Conservation (phyloP, 2,888 invertebrate species). For the Drosophila rellima region DNA sequence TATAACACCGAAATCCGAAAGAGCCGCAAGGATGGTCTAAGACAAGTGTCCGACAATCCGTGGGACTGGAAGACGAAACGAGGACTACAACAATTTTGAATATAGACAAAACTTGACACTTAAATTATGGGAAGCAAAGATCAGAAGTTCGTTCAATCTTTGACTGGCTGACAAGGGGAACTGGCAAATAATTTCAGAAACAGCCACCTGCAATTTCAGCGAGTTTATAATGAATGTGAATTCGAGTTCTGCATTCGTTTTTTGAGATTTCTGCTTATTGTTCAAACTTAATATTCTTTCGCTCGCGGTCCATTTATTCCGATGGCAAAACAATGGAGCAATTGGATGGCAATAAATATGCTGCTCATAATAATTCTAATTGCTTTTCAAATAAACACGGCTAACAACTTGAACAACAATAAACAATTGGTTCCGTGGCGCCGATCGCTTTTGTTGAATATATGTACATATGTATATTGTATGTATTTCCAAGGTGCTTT, state of each 20-base stretch:
- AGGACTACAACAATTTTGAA: conserved; percentile 77
- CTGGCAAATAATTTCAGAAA: conserved; percentile 55
- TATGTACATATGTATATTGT: neutral
- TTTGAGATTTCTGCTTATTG: conserved; percentile 37
- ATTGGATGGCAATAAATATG: conserved; percentile 72
- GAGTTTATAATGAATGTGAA: conserved; percentile 27
- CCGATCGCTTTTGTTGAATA: conserved; percentile 34
- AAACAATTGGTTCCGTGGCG: conserved; percentile 52
- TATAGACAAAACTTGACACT: conserved; percentile 85
- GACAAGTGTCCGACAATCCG: conserved; percentile 58
- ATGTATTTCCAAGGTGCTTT: conserved; percentile 32
- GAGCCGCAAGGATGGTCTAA: conserved; percentile 28
- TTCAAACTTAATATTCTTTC: conserved; percentile 31
- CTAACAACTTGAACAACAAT: conserved; percentile 55
- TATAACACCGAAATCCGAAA: conserved; percentile 30
- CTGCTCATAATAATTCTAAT: conserved; percentile 83
- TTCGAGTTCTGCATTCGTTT: conserved; percentile 10
- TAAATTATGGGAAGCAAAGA: conserved; percentile 85
- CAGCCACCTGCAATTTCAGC: conserved; percentile 61
- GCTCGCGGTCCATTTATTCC: conserved; percentile 51
- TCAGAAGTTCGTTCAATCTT: conserved; percentile 56
- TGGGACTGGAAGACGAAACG: conserved; percentile 36
- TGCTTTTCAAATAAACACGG: conserved; percentile 81
- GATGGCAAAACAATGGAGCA: conserved; percentile 31
- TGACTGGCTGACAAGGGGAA: conserved; percentile 20